Conservation (phyloP, 2,888 invertebrate genomes). For the Myathropa florea region DNA sequence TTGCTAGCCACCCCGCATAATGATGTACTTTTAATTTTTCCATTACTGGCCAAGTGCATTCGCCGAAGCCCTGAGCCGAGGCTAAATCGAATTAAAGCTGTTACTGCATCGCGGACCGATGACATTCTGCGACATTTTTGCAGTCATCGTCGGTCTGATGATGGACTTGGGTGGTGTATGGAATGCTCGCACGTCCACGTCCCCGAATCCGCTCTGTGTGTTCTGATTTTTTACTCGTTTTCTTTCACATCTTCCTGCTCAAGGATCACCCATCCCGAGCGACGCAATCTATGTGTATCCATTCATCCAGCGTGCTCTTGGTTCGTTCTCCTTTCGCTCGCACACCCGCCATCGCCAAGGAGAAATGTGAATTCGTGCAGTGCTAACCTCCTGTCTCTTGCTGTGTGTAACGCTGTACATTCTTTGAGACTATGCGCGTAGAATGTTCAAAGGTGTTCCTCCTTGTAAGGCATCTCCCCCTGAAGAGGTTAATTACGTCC, state of each 20-base stretch:
- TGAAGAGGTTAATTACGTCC: slow-evolving; percentile 71
- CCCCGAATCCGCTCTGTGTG: background rate
- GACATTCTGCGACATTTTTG: slow-evolving; percentile 8
- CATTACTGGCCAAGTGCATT: slow-evolving; percentile 56
- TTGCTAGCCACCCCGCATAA: slow-evolving; percentile 34
- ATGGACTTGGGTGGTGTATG: background rate
- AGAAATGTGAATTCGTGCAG: slow-evolving; percentile 2
- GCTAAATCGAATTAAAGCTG: slow-evolving; percentile 32
- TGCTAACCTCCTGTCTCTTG: slow-evolving; percentile 43
- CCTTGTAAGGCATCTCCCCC: slow-evolving; percentile 62
- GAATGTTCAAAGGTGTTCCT: slow-evolving; percentile 67
- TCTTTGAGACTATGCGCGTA: slow-evolving; percentile 39
- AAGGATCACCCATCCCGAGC: background rate
- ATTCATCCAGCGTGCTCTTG: background rate
- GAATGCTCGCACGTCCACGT: background rate
- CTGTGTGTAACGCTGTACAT: slow-evolving; percentile 25
- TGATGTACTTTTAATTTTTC: slow-evolving; percentile 51
- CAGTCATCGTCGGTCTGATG: background rate
- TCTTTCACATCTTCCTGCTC: background rate
- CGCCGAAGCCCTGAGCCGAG: slow-evolving; percentile 12
- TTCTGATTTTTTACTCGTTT: background rate
- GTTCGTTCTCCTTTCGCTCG: background rate
- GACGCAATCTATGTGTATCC: background rate
- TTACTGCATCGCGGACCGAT: slow-evolving; percentile 33
- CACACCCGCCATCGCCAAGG: no score